phyloP scores from a whole-genome alignment of 2,113 vertebrate species.

The Talpa occidentalis region DNA sequence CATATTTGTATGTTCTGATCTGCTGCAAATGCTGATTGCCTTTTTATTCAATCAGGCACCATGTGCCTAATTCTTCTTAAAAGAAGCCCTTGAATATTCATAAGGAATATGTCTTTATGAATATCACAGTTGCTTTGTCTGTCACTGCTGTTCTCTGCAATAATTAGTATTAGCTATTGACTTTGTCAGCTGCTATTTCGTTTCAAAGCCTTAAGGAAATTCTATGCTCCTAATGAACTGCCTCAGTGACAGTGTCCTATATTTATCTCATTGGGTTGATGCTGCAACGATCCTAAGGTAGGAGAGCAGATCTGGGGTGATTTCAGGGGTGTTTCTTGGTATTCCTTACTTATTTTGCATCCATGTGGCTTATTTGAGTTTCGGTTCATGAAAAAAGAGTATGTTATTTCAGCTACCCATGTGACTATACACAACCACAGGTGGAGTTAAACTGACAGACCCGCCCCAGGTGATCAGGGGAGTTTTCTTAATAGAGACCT shows the following conservation, averaged over 20 bases:
- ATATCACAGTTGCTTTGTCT: slow-evolving; percentile 66
- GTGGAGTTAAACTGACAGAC: neutral
- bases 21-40: slow-evolving; percentile 20
- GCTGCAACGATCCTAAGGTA: neutral
- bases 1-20: neutral
- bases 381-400: neutral
- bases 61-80: slow-evolving; percentile 50
- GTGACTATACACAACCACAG: no score
- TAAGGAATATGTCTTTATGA: slow-evolving; percentile 52
- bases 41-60: slow-evolving; percentile 33
- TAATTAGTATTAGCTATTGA: slow-evolving; percentile 59
- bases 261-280: neutral
- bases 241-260: neutral
- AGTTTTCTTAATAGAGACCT: neutral
- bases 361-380: neutral
- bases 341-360: neutral
- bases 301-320: neutral
- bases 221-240: neutral
- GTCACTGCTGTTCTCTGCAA: slow-evolving; percentile 49
- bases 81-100: slow-evolving; percentile 69
- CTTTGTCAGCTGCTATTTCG: slow-evolving; percentile 12
- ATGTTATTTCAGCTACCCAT: neutral
- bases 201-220: slow-evolving; percentile 7
- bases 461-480: neutral
- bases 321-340: neutral